Percentiles rank a stretch among this genome's conserved stretches.
Conservation (phyloP, 2,113 vertebrate genomes). For the Embiotoca jacksoni region DNA sequence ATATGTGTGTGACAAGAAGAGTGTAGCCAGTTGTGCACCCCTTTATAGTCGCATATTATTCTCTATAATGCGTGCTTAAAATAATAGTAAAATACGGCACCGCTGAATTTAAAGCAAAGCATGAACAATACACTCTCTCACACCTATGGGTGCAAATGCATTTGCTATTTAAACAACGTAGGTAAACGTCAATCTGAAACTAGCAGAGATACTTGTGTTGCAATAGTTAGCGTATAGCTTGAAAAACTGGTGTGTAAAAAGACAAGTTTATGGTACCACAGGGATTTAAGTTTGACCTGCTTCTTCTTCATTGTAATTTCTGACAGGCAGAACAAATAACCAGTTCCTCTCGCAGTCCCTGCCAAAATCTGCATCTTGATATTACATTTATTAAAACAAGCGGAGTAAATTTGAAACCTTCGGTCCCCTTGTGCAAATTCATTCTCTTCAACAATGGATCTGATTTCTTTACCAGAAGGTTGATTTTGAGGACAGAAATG, state of each 20-base stretch:
- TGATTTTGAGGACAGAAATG: conserved; percentile 30
- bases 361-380: conserved; percentile 19
- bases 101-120: no score
- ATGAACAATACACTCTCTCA: no score
- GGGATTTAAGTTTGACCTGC: conserved; percentile 35
- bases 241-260: not conserved
- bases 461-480: conserved; percentile 42
- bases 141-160: no score
- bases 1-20: no score
- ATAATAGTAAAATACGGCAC: no score
- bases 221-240: not conserved
- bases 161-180: no score
- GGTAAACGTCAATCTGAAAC: no score
- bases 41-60: no score
- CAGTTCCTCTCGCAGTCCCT: not conserved
- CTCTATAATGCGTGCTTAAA: no score
- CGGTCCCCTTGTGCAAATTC: conserved; percentile 26
- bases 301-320: conserved; percentile 18
- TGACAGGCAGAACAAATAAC: conserved; percentile 14
- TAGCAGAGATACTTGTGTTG: no score
- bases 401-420: conserved; percentile 15
- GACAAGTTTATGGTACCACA: not conserved
- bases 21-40: no score
- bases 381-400: conserved; percentile 30
- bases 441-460: conserved; percentile 33